Base-by-base conservation (phyloP, 2,888 invertebrate genomes). In the Aplocera efformata region DNA sequence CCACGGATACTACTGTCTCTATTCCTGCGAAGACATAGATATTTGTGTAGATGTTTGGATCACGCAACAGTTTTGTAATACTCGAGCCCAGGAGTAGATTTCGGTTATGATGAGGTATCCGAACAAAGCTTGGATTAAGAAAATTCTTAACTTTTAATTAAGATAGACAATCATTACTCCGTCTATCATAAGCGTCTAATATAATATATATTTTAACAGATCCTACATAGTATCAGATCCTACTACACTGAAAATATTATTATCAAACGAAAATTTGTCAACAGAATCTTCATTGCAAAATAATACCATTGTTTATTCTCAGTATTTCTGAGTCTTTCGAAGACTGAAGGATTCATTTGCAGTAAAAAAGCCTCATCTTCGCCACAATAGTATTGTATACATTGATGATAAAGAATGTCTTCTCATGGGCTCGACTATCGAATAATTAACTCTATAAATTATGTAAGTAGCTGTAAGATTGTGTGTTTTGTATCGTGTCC, bases 11-110 rank as follows among this genome's bases (percentile, higher is more conserved):
- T 1, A 78, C 79, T 1, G 67, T 84, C 39, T 76, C 75, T n/a
- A 73, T 85, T 26, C 71, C 80, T 27, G 72, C 72, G 25, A 85
- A 82, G 51, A 70, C 80, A 58, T 83, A 81, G 39, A 48, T 26
- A 6, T 1, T 30, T 32, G 7, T 7, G 21, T 22, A 9, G 7
- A 1, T 40, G 41, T 24, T 27, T 41, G 44, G 33, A 33, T 40
- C 22, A 32, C 31, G 45, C 46, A 46, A 35, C 33, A 43, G 44
- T 33, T 50, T 33, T 31, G 33, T 20, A 28, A 30, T 22, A 48
- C 39, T 53, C 46, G 48, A 53, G 44, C 48, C 47, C 46, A 38
- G 21, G 48, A 47, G 50, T 47, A 42, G 5, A 8, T 28, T 13
- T 10, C 17, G 10, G 7, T 11, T 28, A 7, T 11, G 6, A 7